A percentile compares a stretch with the other conserved stretches of the same genome.
Conservation (phyloP, 1,140 invertebrate species). For the Drosophila guanche region DNA sequence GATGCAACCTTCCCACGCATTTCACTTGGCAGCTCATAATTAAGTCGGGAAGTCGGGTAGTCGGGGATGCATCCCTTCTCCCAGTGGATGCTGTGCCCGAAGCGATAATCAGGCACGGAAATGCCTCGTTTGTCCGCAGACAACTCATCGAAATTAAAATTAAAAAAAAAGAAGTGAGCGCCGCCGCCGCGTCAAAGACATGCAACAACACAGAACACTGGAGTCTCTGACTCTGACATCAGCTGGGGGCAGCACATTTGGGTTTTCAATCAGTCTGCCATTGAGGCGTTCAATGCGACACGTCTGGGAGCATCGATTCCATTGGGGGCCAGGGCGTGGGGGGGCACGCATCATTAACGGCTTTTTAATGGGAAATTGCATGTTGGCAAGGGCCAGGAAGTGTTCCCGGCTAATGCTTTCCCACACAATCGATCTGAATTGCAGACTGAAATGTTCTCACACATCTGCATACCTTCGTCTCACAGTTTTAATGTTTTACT, state of each 20-base stretch:
- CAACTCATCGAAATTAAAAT: conserved; percentile 58
- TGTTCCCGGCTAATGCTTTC: conserved; percentile 44
- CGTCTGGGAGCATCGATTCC: conserved; percentile 45
- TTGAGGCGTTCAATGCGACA: conserved; percentile 69
- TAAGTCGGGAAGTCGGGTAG: conserved; percentile 32
- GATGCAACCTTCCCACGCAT: conserved; percentile 68
- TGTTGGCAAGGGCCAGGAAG: conserved; percentile 7
- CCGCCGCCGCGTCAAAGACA: conserved; percentile 37
- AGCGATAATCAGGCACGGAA: conserved; percentile 66
- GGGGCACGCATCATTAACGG: conserved; percentile 69
- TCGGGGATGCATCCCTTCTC: conserved; percentile 11
- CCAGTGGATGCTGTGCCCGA: conserved; percentile 19
- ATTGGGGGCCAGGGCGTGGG: conserved; percentile 21
- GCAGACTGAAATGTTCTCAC: conserved; percentile 46
- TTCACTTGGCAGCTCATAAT: conserved; percentile 59
- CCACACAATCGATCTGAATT: conserved; percentile 55
- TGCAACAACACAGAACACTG: conserved; percentile 52
- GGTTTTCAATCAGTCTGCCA: conserved; percentile 76
- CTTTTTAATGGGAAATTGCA: conserved; percentile 53
- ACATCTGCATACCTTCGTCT: background rate
- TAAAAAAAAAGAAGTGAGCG: conserved; percentile 32
- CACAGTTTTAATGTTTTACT: background rate
- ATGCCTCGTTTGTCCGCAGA: conserved; percentile 68
- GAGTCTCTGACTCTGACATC: conserved; percentile 2
- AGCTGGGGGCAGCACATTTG: conserved; percentile 48